phyloP scores from a whole-genome alignment of 1,140 invertebrate genomes.

The Macrocentrus cingulum region DNA sequence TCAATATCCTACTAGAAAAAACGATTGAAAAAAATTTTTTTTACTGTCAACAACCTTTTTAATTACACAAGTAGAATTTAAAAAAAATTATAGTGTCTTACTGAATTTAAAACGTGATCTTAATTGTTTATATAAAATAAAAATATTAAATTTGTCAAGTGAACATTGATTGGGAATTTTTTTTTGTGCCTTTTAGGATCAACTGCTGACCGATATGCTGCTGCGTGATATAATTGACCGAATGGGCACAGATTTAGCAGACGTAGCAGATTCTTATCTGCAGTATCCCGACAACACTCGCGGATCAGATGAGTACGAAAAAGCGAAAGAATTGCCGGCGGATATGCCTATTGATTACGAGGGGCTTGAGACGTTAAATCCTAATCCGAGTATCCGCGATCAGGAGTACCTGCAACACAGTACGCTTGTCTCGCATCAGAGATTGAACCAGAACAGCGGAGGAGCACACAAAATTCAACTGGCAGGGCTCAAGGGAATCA shows the following conservation, averaged over 20 bases:
- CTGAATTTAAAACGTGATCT: no score
- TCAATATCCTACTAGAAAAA: no score
- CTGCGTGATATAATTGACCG: constrained; percentile 70
- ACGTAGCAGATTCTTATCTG: constrained; percentile 63
- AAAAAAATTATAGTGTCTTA: no score
- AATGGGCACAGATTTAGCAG: constrained; percentile 70
- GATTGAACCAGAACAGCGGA: constrained; percentile 70
- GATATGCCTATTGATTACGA: constrained; percentile 65
- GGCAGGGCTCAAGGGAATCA: constrained; percentile 63
- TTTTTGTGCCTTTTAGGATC: constrained; percentile 31
- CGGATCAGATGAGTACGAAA: constrained; percentile 58
- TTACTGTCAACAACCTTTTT: no score
- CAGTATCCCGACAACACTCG: constrained; percentile 66
- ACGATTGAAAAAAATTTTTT: no score
- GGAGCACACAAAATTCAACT: constrained; percentile 45
- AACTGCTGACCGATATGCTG: constrained; percentile 63
- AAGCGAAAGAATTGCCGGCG: constrained; percentile 58
- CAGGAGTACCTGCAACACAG: constrained; percentile 90
- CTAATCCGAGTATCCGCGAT: constrained; percentile 78
- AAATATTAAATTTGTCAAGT: no score
- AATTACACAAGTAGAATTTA: no score
- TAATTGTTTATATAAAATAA: no score
- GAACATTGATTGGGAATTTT: background rate
- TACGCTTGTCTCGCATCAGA: constrained; percentile 83
- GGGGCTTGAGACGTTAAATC: constrained; percentile 63